Percentiles rank a stretch among this genome's conserved stretches.
These are phyloP conservation scores for Brachionus calyciflorus DNA, from an alignment of 1,140 invertebrate genomes.

Conservation along the genomic window DNA sequence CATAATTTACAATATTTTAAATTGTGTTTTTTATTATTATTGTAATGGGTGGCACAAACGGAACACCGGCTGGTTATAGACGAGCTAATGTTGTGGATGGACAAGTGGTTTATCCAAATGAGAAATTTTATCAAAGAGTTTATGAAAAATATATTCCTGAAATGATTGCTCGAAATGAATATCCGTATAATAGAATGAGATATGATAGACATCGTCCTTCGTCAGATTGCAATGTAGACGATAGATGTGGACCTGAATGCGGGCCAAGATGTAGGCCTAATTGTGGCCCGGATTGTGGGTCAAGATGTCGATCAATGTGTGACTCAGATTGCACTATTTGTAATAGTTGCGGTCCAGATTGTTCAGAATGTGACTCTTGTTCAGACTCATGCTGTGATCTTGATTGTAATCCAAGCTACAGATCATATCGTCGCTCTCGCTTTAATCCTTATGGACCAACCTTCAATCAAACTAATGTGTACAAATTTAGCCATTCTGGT, in stretches of 20 bases:
- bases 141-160: conserved; percentile 13
- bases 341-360: not conserved
- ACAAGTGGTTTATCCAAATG: conserved; percentile 32
- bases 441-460: too few relatives aligned
- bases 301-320: too few relatives aligned
- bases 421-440: not conserved
- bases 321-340: not conserved
- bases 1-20: too few relatives aligned
- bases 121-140: conserved; percentile 24
- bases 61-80: not conserved
- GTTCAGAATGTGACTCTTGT: not conserved
- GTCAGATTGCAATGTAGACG: not conserved
- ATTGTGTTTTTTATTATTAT: too few relatives aligned
- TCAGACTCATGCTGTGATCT: not conserved
- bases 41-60: not conserved
- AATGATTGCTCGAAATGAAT: conserved; percentile 14
- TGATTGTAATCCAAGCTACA: not conserved
- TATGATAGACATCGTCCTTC: not conserved
- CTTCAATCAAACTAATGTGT: not conserved
- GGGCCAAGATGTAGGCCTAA: not conserved
- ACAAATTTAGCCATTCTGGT: conserved; percentile 12
- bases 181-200: not conserved
- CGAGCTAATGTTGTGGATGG: not conserved
- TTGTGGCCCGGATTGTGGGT: not conserved
- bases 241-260: not conserved